These are phyloP conservation scores for Rhinoderma darwinii DNA, from an alignment of 2,113 vertebrate genomes.

Conservation along the genomic window DNA sequence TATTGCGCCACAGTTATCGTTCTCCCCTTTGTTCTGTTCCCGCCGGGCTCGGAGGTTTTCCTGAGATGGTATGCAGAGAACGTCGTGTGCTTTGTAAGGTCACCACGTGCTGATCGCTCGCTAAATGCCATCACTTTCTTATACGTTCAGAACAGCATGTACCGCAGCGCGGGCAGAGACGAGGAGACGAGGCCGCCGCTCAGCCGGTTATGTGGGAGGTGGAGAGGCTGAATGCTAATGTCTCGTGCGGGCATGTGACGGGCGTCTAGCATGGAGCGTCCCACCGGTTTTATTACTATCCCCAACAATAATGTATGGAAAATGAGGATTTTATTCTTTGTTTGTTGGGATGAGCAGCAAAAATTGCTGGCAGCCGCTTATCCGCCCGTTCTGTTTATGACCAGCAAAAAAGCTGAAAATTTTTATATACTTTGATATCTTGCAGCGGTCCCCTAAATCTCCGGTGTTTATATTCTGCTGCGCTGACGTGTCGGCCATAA, in stretches of 20 bases:
- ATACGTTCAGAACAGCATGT: not conserved
- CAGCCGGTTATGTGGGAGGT: not conserved
- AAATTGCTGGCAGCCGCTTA: too few relatives aligned
- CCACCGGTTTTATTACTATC: too few relatives aligned
- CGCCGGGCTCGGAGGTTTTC: not conserved
- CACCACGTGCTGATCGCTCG: conserved; percentile 13
- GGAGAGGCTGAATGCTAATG: not conserved
- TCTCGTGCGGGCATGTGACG: not conserved
- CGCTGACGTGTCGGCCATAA: too few relatives aligned
- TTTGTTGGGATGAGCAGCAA: too few relatives aligned
- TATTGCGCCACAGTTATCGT: too few relatives aligned
- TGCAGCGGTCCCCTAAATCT: too few relatives aligned
- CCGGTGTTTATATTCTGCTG: too few relatives aligned
- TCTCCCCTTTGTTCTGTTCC: not conserved
- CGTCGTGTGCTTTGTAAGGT: not conserved
- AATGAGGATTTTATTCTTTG: too few relatives aligned
- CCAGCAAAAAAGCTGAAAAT: too few relatives aligned
- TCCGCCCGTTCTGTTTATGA: too few relatives aligned
- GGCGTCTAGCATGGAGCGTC: not conserved
- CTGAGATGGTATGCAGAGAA: not conserved
- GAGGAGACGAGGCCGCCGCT: not conserved
- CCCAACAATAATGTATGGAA: too few relatives aligned
- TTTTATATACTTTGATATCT: too few relatives aligned
- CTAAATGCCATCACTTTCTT: not conserved
- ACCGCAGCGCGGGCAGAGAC: not conserved